Evolutionary conservation across 2,888 invertebrate genomes (phyloP).

Genomic region (Tipula confusa): DNA sequence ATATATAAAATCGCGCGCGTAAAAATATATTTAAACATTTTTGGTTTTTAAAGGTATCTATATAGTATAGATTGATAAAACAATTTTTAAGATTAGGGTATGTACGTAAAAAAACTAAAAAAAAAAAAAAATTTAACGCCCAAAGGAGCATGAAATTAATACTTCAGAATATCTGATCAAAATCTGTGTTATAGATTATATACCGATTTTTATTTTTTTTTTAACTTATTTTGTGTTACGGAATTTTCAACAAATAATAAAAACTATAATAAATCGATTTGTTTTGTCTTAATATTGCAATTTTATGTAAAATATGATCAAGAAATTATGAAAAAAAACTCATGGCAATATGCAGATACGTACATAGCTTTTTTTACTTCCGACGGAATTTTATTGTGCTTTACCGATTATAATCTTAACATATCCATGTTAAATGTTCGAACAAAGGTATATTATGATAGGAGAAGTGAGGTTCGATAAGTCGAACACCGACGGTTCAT

Average conservation of each 20-base stretch:
- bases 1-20: neutral
- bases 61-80: neutral
- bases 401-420: neutral
- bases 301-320: neutral
- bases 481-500: neutral
- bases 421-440: neutral
- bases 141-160: conserved; percentile 20
- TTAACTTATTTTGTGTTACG: neutral
- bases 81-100: neutral
- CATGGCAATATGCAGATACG: neutral
- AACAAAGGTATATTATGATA: neutral
- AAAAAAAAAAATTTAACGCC: neutral
- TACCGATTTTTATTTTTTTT: neutral
- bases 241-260: conserved; percentile 20
- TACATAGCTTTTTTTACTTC: neutral
- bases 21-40: too few species aligned
- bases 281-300: conserved; percentile 3
- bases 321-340: neutral
- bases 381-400: neutral
- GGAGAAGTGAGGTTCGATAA: neutral
- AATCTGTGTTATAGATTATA: conserved; percentile 25
- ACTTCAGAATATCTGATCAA: neutral
- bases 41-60: too few species aligned
- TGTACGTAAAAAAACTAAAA: neutral
- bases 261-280: conserved; percentile 25